Evolutionary conservation across 2,888 invertebrate species (phyloP), one percentile per base, ranked within the genome.

Genomic region (Drosophila pseudotakahashii): DNA sequence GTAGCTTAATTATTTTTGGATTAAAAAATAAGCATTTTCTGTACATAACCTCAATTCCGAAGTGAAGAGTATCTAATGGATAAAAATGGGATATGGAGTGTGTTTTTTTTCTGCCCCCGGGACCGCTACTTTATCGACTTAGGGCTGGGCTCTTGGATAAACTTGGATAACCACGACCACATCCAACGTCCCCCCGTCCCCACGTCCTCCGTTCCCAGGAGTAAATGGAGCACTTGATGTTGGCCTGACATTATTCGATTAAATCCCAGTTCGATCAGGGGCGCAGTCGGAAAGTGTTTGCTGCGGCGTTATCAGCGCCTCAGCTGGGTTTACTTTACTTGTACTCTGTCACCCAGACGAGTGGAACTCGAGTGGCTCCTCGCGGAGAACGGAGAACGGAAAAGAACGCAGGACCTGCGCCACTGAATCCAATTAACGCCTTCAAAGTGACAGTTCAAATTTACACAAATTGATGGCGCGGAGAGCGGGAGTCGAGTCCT

Each of bases 361-460:
- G 26, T 26, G 26, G 26, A n/a, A n/a, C n/a, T n/a, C n/a, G n/a
- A 26, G 19, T 6, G 11, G 14, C 26, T 47, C 23, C 44, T 11
- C 10, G 32, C 23, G 26, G 23, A 13, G 3, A 23, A 4, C 11
- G 11, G 41, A 16, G 34, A 23, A 19, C 30, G 30, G 30, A 30
- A 30, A 30, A 30, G 30, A 7, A 30, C 30, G 30, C 30, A 30
- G 30, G 30, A 30, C 44, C 68, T n/a, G 47, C 78, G 75, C 88
- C 85, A 83, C 83, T 88, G 79, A 83, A 89, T 87, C 81, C 89
- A 87, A 87, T 87, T 88, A 87, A 88, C 89, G 89, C 88, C 79
- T 83, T 84, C 89, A 89, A 83, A 89, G 81, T 83, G 83, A 88
- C 83, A 88, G 88, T 81, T 88, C 89, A 83, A 83, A 88, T 83